These are phyloP conservation scores for Tryphoninae sp. DNA, from an alignment of 2,888 invertebrate species.

Conservation along the genomic window DNA sequence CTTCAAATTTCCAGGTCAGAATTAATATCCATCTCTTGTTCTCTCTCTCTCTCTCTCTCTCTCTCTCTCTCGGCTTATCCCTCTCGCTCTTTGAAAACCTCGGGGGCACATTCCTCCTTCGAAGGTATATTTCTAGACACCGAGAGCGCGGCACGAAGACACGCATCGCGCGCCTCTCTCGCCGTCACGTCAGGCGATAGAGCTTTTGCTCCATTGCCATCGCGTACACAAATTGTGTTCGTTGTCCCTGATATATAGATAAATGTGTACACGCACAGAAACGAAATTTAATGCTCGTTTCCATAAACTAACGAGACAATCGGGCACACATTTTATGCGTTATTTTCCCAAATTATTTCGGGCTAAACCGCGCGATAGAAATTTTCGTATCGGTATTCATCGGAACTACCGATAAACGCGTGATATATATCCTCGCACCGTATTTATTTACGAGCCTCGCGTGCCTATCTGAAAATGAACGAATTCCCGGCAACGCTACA, in stretches of 20 bases:
- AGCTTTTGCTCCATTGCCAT: constrained; percentile 21
- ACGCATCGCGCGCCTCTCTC: constrained; percentile 44
- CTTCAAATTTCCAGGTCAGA: constrained; percentile 58
- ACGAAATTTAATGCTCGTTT: constrained; percentile 17
- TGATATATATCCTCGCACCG: not conserved
- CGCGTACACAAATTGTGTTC: constrained; percentile 4
- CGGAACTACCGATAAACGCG: not conserved
- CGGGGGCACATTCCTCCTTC: constrained; percentile 51
- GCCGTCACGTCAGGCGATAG: constrained; percentile 59
- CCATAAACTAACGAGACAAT: constrained; percentile 31
- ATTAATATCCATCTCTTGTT: constrained; percentile 57
- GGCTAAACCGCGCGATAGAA: not conserved
- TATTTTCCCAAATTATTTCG: constrained; percentile 40
- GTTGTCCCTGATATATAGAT: not conserved
- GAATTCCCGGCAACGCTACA: constrained; percentile 15
- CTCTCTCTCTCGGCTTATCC: not conserved
- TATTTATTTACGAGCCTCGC: constrained; percentile 42
- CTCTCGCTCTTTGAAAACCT: constrained; percentile 28
- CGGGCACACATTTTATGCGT: constrained; percentile 15
- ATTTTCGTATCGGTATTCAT: constrained; percentile 6
- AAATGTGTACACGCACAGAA: not conserved
- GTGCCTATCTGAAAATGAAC: constrained; percentile 21
- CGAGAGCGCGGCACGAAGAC: constrained; percentile 41
- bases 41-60: not conserved
- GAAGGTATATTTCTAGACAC: constrained; percentile 62